Conservation (phyloP, 2,113 vertebrate species). For the Anthoscopus minutus region DNA sequence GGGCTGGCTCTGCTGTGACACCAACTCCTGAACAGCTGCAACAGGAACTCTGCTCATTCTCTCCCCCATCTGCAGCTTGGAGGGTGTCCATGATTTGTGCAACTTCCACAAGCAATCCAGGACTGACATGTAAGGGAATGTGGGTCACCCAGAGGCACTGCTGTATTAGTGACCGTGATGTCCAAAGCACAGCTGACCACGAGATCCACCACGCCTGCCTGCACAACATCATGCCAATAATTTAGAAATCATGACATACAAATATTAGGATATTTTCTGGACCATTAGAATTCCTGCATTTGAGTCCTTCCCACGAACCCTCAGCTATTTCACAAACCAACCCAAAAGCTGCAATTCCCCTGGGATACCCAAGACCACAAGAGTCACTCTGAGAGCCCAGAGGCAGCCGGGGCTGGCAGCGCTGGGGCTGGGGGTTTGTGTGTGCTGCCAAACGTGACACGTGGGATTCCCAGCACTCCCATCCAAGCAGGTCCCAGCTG, state of each 20-base stretch:
- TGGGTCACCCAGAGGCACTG: not conserved
- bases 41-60: not conserved
- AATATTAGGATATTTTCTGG: not conserved
- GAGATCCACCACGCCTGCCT: not conserved
- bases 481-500: not conserved
- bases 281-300: not conserved
- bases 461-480: not conserved
- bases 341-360: not conserved
- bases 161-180: fast-evolving
- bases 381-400: fast-evolving
- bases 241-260: not conserved
- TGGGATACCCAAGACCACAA: not conserved
- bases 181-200: not conserved
- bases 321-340: not conserved
- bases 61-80: not conserved
- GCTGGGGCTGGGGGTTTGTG: not conserved
- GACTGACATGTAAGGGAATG: not conserved
- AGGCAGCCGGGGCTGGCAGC: not conserved
- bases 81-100: not conserved
- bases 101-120: not conserved
- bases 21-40: not conserved
- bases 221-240: not conserved
- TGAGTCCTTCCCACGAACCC: not conserved
- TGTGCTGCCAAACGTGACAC: fast-evolving
- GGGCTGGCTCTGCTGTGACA: not conserved